Percentiles rank a stretch among this genome's conserved stretches.
phyloP scores from a whole-genome alignment of 2,797 vertebrate species.

The Peromyscus aztecus region DNA sequence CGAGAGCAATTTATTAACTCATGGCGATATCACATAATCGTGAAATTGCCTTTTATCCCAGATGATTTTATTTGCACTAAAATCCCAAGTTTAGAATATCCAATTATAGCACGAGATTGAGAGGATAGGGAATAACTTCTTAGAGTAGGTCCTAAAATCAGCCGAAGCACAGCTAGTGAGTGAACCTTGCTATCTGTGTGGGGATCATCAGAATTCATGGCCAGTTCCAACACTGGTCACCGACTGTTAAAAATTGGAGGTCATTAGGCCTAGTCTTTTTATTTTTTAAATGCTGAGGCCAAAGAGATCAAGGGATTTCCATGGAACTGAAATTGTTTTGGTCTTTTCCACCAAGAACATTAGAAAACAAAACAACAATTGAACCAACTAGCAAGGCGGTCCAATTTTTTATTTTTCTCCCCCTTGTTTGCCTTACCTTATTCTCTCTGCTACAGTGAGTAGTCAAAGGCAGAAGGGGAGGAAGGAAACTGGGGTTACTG shows the following conservation, averaged over 20 bases:
- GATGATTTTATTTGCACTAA: conserved; percentile 68
- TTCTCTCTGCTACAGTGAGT: background rate
- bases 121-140: background rate
- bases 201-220: background rate
- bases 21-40: conserved; percentile 28
- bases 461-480: background rate
- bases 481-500: conserved; percentile 14
- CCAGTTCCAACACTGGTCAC: background rate
- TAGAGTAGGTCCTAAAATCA: background rate
- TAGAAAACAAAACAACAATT: conserved; percentile 58
- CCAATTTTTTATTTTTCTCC: background rate
- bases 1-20: conserved; percentile 62
- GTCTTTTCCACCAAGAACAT: conserved; percentile 48
- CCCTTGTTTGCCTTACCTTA: conserved; percentile 25
- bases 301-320: conserved; percentile 36
- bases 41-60: conserved; percentile 49
- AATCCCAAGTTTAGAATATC: conserved; percentile 54
- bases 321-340: conserved; percentile 22
- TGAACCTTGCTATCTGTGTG: background rate
- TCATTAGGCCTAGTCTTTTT: background rate
- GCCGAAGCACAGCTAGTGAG: background rate
- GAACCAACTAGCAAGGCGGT: background rate
- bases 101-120: background rate
- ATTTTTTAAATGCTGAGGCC: conserved; percentile 40
- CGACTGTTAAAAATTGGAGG: background rate